Conservation (phyloP, 2,888 invertebrate genomes). For the Corythucha ciliata region DNA sequence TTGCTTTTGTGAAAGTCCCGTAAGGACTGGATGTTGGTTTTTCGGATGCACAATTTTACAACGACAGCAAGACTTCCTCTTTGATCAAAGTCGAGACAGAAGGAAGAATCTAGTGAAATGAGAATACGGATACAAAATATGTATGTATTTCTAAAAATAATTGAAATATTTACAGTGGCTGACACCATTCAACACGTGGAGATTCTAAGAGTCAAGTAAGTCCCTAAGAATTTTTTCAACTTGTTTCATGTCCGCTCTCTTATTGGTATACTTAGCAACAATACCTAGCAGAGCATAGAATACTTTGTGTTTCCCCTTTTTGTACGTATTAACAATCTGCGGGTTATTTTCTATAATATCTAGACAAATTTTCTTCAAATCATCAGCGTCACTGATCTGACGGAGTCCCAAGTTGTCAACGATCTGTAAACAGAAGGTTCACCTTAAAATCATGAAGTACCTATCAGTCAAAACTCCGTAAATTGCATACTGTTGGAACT, state of each 20-base stretch:
- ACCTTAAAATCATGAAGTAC: background rate
- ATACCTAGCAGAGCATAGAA: conserved; percentile 55
- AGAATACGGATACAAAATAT: no score
- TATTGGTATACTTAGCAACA: conserved; percentile 50
- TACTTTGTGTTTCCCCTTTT: conserved; percentile 59
- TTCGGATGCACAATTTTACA: no score
- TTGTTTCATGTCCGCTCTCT: conserved; percentile 51
- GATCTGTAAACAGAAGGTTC: conserved; percentile 43
- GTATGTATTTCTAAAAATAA: conserved; percentile 4
- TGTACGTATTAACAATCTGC: conserved; percentile 56
- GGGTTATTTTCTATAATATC: conserved; percentile 55
- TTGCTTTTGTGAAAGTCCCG: no score
- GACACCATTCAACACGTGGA: background rate
- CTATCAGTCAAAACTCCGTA: no score
- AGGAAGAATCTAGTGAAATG: no score
- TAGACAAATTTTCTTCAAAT: conserved; percentile 52
- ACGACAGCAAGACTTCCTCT: no score
- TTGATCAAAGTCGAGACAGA: no score
- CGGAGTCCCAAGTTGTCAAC: conserved; percentile 54
- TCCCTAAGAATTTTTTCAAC: conserved; percentile 33
- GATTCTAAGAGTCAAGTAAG: conserved; percentile 21
- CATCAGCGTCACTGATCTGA: conserved; percentile 52
- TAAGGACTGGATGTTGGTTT: no score
- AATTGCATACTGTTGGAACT: no score
- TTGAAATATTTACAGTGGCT: background rate